Conservation (phyloP, 2,888 invertebrate genomes). For the Zeuzera pyrina region DNA sequence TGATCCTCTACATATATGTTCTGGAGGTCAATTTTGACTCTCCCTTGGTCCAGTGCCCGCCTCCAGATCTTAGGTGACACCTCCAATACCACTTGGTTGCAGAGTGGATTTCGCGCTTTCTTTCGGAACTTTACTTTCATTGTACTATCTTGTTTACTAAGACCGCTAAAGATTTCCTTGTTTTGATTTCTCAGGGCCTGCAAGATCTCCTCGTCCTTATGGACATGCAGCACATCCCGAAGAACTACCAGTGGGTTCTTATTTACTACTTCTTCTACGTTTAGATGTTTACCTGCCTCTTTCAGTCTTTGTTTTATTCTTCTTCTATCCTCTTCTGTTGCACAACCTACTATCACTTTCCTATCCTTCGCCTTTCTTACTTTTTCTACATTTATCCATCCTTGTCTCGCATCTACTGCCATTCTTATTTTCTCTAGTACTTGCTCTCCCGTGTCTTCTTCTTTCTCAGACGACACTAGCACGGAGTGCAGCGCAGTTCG, state of each 20-base stretch:
- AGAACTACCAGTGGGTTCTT: constrained; percentile 4
- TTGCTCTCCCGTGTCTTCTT: constrained; percentile 2
- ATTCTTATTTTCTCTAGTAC: constrained; percentile 1
- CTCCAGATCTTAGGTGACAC: neutral
- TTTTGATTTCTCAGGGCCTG: constrained; percentile 3
- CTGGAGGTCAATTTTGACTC: constrained; percentile 2
- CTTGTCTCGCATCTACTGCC: constrained; percentile 1
- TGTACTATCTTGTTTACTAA: neutral
- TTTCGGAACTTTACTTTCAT: neutral
- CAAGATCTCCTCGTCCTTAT: constrained; percentile 5
- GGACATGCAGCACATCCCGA: neutral
- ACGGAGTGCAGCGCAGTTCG: constrained; percentile 1
- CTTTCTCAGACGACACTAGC: neutral
- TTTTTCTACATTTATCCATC: constrained; percentile 1
- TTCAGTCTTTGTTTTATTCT: constrained; percentile 1
- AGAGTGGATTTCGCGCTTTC: constrained; percentile 5
- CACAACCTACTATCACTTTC: constrained; percentile 4
- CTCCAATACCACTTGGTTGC: constrained; percentile 1
- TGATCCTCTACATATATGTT: neutral
- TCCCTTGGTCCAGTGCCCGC: neutral
- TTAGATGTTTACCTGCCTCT: neutral
- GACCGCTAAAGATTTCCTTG: neutral
- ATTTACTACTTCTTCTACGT: constrained; percentile 1
- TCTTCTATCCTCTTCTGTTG: neutral
- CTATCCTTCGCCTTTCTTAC: constrained; percentile 2